A percentile compares a stretch with the other conserved stretches of the same genome.
These are phyloP conservation scores for Melospiza melodia DNA, from an alignment of 2,113 vertebrate species.

Conservation along the genomic window DNA sequence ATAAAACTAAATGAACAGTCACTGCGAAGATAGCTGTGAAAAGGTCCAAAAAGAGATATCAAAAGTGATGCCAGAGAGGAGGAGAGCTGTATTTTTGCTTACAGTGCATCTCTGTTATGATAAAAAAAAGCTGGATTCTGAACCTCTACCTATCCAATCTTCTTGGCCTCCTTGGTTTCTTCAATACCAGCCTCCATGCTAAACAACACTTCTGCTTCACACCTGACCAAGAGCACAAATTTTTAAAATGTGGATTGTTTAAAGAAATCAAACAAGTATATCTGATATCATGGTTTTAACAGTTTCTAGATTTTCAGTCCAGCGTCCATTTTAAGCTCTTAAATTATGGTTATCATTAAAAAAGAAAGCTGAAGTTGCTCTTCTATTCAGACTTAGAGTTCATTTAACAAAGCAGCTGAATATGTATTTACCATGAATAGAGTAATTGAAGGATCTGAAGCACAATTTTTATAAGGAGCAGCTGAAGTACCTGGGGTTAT, in stretches of 20 bases:
- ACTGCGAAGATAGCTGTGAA: background rate
- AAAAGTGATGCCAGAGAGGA: background rate
- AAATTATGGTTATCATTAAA: background rate
- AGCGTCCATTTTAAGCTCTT: background rate
- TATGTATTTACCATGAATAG: background rate
- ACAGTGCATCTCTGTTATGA: background rate
- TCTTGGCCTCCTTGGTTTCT: background rate
- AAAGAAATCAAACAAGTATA: background rate
- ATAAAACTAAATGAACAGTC: background rate
- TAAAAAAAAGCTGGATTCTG: background rate
- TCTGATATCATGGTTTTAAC: background rate
- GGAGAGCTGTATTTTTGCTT: background rate
- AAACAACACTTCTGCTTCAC: background rate
- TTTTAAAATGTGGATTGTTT: background rate
- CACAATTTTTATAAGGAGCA: background rate
- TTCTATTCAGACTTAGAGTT: background rate
- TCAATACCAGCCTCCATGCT: background rate
- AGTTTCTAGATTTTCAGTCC: background rate
- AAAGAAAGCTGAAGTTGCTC: background rate
- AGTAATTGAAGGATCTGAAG: background rate
- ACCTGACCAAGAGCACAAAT: background rate
- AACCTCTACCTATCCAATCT: background rate
- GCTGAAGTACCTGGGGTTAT: background rate
- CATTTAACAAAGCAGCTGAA: background rate
- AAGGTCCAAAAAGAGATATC: background rate